Conservation (phyloP, 2,113 vertebrate species). For the Ammodytes marinus region DNA sequence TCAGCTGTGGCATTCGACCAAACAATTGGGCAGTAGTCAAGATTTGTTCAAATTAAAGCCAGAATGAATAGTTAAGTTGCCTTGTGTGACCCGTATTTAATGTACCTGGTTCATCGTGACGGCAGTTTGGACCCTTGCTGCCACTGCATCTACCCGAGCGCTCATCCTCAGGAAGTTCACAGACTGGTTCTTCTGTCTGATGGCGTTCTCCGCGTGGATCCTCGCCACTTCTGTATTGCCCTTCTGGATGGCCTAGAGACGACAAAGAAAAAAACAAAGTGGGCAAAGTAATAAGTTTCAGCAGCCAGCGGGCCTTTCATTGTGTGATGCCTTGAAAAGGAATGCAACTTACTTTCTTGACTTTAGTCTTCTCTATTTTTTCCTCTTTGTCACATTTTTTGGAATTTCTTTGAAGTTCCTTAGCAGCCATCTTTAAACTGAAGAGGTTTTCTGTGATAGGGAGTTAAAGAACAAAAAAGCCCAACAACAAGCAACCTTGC, state of each 20-base stretch:
- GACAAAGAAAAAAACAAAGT: neutral
- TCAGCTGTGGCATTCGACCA: too few relatives aligned
- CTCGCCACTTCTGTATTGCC: constrained; percentile 96
- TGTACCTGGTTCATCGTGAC: constrained; percentile 97
- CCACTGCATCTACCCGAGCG: constrained; percentile 96
- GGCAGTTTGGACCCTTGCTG: constrained; percentile 94
- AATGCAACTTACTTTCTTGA: constrained; percentile 90
- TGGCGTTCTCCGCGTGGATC: constrained; percentile 97
- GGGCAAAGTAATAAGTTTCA: too few relatives aligned
- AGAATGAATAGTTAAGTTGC: too few relatives aligned
- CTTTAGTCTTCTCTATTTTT: constrained; percentile 92
- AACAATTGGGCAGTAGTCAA: too few relatives aligned
- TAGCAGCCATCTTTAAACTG: constrained; percentile 94
- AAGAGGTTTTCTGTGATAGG: constrained; percentile 89
- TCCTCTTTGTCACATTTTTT: constrained; percentile 97
- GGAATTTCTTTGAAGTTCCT: constrained; percentile 92
- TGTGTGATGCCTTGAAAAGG: neutral
- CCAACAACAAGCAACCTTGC: neutral
- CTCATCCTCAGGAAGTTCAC: constrained; percentile 98
- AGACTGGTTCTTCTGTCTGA: constrained; percentile 97
- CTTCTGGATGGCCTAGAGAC: constrained; percentile 93
- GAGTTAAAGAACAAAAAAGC: constrained; percentile 74
- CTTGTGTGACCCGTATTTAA: neutral
- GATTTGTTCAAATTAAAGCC: too few relatives aligned
- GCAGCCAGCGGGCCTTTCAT: neutral